Evolutionary conservation across 2,888 invertebrate genomes (phyloP).

Genomic region (Malachius bipustulatus): DNA sequence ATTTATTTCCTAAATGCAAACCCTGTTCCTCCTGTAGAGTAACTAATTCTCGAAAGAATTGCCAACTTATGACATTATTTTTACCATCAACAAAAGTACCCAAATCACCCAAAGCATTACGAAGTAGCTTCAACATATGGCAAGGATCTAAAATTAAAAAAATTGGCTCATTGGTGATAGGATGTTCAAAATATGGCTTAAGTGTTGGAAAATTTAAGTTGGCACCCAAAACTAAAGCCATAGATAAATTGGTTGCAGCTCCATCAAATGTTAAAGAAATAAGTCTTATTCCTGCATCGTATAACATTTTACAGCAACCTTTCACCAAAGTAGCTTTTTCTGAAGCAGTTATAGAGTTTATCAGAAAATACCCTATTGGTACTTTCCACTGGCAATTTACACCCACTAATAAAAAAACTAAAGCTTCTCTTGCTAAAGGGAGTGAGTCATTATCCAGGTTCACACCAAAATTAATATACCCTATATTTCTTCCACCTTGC

Average conservation of each 20-base stretch:
- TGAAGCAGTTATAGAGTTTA: conserved; percentile 19
- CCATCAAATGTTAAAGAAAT: conserved; percentile 16
- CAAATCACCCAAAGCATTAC: conserved; percentile 7
- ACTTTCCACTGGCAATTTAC: conserved; percentile 26
- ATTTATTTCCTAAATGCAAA: conserved; percentile 13
- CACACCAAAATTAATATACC: no score
- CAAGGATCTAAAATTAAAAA: conserved; percentile 8
- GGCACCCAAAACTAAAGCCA: conserved; percentile 5
- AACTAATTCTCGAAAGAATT: no score
- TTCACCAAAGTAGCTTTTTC: conserved; percentile 15
- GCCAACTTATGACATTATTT: no score
- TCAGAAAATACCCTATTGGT: conserved; percentile 28
- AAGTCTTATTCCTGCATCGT: conserved; percentile 9
- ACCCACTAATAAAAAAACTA: conserved; percentile 24
- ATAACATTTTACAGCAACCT: not conserved
- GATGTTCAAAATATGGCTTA: conserved; percentile 7
- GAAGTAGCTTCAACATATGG: conserved; percentile 10
- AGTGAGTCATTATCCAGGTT: no score
- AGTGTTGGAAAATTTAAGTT: not conserved
- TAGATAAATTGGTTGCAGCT: conserved; percentile 2
- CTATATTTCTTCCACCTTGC: no score
- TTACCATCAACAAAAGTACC: conserved; percentile 6
- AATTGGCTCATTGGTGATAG: not conserved
- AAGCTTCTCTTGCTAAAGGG: no score
- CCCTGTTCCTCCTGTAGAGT: conserved; percentile 17